These are phyloP conservation scores for Pseudochirops corinnae DNA, from an alignment of 2,797 vertebrate species.

Conservation along the genomic window DNA sequence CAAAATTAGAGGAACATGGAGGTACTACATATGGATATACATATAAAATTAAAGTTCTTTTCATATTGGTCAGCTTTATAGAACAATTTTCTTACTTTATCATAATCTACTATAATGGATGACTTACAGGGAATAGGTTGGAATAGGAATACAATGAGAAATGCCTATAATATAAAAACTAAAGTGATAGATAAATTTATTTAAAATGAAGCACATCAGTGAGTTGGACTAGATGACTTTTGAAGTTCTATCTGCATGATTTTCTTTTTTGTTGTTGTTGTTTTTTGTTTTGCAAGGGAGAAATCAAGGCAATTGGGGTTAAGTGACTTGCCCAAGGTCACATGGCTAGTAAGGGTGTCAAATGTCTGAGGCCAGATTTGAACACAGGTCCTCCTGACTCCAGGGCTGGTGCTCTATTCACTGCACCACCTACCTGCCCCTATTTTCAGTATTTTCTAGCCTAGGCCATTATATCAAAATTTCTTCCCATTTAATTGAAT, in stretches of 20 bases:
- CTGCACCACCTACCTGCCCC: too few relatives aligned
- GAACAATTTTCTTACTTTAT: background rate
- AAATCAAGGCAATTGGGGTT: too few relatives aligned
- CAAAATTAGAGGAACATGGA: background rate
- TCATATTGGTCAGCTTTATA: background rate
- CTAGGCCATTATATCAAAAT: background rate
- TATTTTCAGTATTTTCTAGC: background rate
- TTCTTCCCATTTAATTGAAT: background rate
- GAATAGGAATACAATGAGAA: background rate
- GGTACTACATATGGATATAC: background rate
- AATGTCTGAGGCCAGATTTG: too few relatives aligned
- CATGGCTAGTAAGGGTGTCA: too few relatives aligned
- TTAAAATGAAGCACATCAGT: background rate
- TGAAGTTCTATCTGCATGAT: background rate
- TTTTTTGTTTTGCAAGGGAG: too few relatives aligned
- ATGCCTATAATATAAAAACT: background rate
- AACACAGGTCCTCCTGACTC: too few relatives aligned
- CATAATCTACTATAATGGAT: too few relatives aligned
- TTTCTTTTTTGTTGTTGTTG: too few relatives aligned
- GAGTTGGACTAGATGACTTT: background rate
- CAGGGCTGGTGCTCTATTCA: too few relatives aligned
- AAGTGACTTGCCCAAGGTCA: too few relatives aligned
- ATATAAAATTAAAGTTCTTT: background rate
- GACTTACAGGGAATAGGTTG: too few relatives aligned
- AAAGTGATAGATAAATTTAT: background rate